Conservation (phyloP, 2,113 vertebrate genomes). For the Ptyas mucosa region DNA sequence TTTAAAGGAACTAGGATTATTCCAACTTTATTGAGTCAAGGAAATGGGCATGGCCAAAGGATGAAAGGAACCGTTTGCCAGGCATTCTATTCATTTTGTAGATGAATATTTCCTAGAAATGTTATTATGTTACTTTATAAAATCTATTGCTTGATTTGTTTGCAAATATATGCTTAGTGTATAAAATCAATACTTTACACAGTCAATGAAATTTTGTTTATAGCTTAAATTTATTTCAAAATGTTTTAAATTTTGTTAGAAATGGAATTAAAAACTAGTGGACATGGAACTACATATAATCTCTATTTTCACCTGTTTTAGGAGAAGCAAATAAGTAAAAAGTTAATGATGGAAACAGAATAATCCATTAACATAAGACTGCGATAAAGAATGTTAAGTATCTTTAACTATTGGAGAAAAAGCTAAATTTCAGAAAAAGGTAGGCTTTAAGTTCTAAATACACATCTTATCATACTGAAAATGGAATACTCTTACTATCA, state of each 20-base stretch:
- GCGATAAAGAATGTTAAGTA: not conserved
- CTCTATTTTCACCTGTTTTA: not conserved
- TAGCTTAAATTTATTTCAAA: not conserved
- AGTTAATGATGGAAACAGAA: not conserved
- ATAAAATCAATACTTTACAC: not conserved
- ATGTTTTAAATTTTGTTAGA: not conserved
- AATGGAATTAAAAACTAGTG: not conserved
- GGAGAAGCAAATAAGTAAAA: not conserved
- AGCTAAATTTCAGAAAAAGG: not conserved
- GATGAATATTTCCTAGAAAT: not conserved
- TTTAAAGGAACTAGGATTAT: not conserved
- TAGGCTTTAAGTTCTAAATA: not conserved
- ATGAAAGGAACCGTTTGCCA: not conserved
- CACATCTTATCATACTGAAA: not conserved
- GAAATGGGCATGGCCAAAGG: not conserved
- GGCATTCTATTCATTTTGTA: not conserved
- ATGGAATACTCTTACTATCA: not conserved
- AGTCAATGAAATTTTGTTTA: not conserved
- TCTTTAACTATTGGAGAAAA: not conserved
- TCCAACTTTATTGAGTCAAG: not conserved
- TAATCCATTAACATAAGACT: not conserved
- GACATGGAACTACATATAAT: not conserved
- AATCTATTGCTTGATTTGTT: not conserved
- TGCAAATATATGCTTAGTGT: not conserved
- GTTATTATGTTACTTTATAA: not conserved